Conservation (phyloP, 2,113 vertebrate genomes). For the Urocitellus parryii region DNA sequence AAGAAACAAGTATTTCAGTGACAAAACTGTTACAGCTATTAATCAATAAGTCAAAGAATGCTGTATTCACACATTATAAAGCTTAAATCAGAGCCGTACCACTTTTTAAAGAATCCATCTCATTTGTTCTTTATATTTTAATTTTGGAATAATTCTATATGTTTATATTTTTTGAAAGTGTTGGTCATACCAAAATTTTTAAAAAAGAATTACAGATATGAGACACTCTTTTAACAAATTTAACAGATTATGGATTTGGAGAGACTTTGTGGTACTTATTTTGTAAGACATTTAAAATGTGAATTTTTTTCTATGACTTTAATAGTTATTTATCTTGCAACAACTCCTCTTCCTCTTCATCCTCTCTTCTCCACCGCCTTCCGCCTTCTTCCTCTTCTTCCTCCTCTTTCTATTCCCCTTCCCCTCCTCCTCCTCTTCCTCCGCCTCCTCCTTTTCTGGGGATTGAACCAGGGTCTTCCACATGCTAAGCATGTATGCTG, state of each 20-base stretch:
- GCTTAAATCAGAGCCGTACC: not conserved
- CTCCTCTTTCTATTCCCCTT: too few species aligned
- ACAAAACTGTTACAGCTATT: not conserved
- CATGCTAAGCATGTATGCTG: not conserved
- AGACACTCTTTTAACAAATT: not conserved
- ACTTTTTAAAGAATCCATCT: not conserved
- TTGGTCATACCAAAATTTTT: not conserved
- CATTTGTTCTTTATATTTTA: not conserved
- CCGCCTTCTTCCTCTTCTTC: fast-evolving
- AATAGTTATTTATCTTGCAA: not conserved
- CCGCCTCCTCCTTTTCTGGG: too few species aligned
- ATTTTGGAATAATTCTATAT: not conserved
- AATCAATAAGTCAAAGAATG: not conserved
- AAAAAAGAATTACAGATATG: not conserved
- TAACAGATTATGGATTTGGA: not conserved
- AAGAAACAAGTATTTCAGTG: not conserved
- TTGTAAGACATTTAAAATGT: not conserved
- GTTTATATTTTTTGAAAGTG: not conserved
- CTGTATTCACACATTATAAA: not conserved
- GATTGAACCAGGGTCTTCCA: not conserved
- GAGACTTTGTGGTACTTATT: not conserved
- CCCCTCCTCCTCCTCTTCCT: too few species aligned
- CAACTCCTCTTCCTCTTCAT: not conserved
- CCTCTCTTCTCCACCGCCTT: too few species aligned
- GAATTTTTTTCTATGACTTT: not conserved